Base-by-base conservation (phyloP, 2,888 invertebrate species). In the Lottia gigantea region DNA sequence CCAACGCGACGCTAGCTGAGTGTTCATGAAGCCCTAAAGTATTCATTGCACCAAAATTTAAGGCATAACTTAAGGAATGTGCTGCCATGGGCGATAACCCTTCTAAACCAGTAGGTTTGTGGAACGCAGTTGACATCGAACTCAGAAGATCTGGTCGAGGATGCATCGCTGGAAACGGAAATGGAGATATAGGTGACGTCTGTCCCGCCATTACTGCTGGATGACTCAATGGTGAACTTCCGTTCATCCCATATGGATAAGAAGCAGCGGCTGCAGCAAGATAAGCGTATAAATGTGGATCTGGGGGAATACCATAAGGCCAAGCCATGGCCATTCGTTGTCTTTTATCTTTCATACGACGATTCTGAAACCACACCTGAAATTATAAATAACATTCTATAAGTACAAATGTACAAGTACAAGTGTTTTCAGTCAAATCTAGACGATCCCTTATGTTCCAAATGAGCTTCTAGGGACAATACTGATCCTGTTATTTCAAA, bases 321-420 rank as follows among this genome's bases (percentile, higher is more conserved):
- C 98, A 98, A 0, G 95, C 94, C 78, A 98, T 92, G 0, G 97
- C 95, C 88, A 97, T 94, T 19, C 96, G 91, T 87, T 99, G 98
- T 0, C 98, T 92, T 84, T 99, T 99, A 91, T 99, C 98, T 88
- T 99, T 97, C 96, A 97, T 97, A 65, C 97, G 91, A 47, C 97
- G 92, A 89, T 97, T 97, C 91, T 97, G 97, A 89, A 99, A 99
- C 98, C 98, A 99, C 26, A 87, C 86, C 87, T 87, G 77, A 19
- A 77, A 68, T 66, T 68, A 23, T 40, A 40, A 40, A 40, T 3
- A 40, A 40, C 1, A 40, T 40, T 40, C 11, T 40, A 40, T 40
- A 8, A 40, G 40, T 40, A 4, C 6, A 31, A 31, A 31, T 31
- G 31, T 6, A n/a, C n/a, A n/a, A n/a, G n/a, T n/a, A n/a, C n/a